Evolutionary conservation across 2,888 invertebrate genomes (phyloP), one percentile per base, ranked within the genome.

Genomic region (Cremastinae sp.): DNA sequence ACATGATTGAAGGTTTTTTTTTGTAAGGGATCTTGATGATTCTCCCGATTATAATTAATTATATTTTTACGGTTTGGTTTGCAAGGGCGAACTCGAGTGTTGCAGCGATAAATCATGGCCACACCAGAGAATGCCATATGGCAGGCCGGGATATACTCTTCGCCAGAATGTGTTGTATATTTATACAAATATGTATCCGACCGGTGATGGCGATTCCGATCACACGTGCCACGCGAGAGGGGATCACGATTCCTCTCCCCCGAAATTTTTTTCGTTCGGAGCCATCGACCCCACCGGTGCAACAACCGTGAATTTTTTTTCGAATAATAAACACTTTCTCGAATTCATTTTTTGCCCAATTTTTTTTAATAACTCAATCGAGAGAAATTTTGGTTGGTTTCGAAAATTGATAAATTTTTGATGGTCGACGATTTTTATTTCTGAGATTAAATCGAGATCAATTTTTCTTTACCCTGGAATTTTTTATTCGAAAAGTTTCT

Each of bases 91-190:
- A 47, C 39, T 61, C 80, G 76, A 73, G 79, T 49, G 55, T 62
- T 55, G 12, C 12, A 20, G 75, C 78, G 81, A 85, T 86, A 85
- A 86, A 86, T 86, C 86, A 86, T 86, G 71, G 82, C 70, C 56
- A 41, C 59, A 65, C 62, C 73, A 74, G 68, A 64, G 66, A 51
- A 62, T 35, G 79, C 83, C 86, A 85, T 86, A 86, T 86, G 86
- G 86, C 77, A 18, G 39, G 64, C 37, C n/a, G n/a, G n/a, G n/a
- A n/a, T 37, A 72, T 64, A 51, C 68, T n/a, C 61, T 35, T 64
- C 51, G 58, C 56, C 47, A 68, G 62, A 62, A n/a, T n/a, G 37
- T 74, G 79, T 78, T 74, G 84, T 79, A 49, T 53, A 55, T 61
- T 18, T 59, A 47, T 20, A 51, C 16, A 84, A 12, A 14, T 12